These are phyloP conservation scores for Ophioninae sp. DNA, from an alignment of 2,888 invertebrate species.

Conservation along the genomic window DNA sequence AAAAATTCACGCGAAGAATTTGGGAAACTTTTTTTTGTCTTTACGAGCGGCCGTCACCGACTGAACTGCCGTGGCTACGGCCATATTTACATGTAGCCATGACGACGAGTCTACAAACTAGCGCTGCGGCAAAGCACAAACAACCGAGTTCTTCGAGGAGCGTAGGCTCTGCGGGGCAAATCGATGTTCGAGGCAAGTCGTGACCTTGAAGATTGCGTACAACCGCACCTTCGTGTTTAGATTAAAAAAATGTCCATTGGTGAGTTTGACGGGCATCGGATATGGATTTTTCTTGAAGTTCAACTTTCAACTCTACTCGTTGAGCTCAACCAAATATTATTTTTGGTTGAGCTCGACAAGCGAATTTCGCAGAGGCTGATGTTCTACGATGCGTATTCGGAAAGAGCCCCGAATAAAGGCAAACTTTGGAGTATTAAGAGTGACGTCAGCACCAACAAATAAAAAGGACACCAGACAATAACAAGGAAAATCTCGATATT, in stretches of 20 bases:
- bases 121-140: constrained; percentile 17
- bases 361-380: too few relatives aligned
- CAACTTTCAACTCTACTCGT: too few relatives aligned
- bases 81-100: constrained; percentile 74
- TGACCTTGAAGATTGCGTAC: constrained; percentile 49
- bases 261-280: background rate
- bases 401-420: too few relatives aligned
- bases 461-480: too few relatives aligned
- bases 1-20: constrained; percentile 50
- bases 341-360: too few relatives aligned
- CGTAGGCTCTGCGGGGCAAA: constrained; percentile 21
- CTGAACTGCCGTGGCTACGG: constrained; percentile 71
- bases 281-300: background rate
- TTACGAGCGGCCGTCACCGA: constrained; percentile 70
- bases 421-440: too few relatives aligned
- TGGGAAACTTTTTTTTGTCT: constrained; percentile 57
- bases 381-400: too few relatives aligned
- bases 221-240: too few relatives aligned
- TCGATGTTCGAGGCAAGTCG: constrained; percentile 43
- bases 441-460: too few relatives aligned
- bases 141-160: constrained; percentile 15
- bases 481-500: too few relatives aligned
- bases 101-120: constrained; percentile 72
- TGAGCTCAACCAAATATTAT: too few relatives aligned
- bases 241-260: background rate